Evolutionary conservation across 2,113 vertebrate genomes (phyloP).

Genomic region (Dolichotis patagonum): DNA sequence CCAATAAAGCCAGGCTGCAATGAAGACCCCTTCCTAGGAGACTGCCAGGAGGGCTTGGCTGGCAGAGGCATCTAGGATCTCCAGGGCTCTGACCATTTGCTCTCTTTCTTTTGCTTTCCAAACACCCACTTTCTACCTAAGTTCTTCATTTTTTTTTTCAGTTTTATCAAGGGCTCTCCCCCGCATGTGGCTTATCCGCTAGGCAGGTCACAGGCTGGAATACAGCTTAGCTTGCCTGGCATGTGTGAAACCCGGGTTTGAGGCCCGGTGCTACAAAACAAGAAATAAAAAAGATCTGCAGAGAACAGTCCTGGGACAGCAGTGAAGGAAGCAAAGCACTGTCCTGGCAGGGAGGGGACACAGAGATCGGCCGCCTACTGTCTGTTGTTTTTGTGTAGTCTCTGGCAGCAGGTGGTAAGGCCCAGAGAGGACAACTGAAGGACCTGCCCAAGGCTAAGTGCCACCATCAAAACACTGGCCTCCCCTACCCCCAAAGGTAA

Average conservation of each 20-base stretch:
- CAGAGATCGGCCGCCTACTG: rapidly evolving
- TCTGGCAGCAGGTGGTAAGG: background rate
- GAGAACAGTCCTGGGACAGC: background rate
- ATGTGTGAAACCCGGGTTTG: background rate
- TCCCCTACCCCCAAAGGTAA: background rate
- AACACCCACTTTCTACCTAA: background rate
- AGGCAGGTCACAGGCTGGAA: background rate
- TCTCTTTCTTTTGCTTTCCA: background rate
- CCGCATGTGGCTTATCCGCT: background rate
- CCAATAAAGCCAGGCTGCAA: background rate
- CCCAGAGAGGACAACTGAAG: background rate
- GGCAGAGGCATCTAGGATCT: background rate
- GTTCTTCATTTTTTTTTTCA: background rate
- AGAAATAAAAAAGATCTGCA: background rate
- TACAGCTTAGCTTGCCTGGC: background rate
- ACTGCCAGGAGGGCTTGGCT: background rate
- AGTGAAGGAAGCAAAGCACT: background rate
- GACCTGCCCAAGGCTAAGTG: background rate
- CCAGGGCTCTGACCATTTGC: background rate
- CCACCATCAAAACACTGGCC: background rate
- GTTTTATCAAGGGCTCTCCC: background rate
- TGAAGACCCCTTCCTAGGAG: background rate
- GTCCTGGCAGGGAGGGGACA: too few species aligned
- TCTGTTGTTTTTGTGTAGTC: rapidly evolving
- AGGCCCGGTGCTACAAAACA: background rate